These are phyloP conservation scores for Tyrophagus putrescentiae DNA, from an alignment of 1,140 invertebrate species.

Conservation along the genomic window DNA sequence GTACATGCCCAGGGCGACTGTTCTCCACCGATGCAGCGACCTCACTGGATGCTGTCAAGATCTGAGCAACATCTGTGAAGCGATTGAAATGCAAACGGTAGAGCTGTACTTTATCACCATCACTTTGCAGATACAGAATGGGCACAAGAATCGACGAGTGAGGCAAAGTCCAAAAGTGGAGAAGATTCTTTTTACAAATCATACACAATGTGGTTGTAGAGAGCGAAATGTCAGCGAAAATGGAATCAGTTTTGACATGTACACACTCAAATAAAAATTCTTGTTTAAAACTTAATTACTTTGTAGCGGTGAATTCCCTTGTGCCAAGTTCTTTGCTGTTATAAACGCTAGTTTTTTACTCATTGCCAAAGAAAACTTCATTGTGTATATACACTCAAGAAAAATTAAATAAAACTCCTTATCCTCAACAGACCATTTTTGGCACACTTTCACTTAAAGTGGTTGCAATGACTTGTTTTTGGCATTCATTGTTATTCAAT, in stretches of 20 bases:
- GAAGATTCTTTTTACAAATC: conserved; percentile 25
- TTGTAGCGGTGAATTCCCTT: no score
- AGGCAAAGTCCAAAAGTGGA: conserved; percentile 21
- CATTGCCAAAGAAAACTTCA: no score
- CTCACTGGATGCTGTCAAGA: conserved; percentile 24
- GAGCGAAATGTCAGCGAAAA: neutral
- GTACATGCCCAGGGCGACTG: conserved; percentile 24
- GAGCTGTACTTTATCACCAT: conserved; percentile 22
- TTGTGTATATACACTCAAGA: no score
- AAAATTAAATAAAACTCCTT: no score
- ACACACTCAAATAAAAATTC: neutral
- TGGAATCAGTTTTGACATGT: no score
- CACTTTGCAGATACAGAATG: conserved; percentile 3
- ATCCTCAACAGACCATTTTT: no score
- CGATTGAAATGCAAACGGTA: conserved; percentile 22
- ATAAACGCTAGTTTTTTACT: no score
- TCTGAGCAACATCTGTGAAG: conserved; percentile 19
- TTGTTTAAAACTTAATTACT: neutral
- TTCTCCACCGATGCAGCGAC: conserved; percentile 25
- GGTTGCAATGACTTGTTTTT: no score
- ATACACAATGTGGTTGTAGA: conserved; percentile 25
- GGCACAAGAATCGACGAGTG: conserved; percentile 8
- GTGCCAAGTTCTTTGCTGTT: no score
- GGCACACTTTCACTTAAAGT: no score
- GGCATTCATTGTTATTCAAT: no score